Conservation (phyloP, 2,888 invertebrate genomes). For the Drosophila ustulata region DNA sequence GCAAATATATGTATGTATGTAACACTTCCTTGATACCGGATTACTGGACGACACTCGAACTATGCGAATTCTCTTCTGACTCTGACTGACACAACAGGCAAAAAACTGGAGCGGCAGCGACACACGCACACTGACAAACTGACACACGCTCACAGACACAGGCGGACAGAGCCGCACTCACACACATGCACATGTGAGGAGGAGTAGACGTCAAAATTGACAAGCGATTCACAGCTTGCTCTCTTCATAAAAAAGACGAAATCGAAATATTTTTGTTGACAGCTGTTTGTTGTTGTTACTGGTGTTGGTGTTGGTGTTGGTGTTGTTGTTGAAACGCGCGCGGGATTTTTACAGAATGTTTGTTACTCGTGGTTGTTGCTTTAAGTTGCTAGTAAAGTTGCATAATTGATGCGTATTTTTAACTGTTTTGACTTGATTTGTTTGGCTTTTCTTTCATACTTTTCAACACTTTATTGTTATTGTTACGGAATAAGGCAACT, state of each 20-base stretch:
- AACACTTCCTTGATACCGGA: constrained; percentile 24
- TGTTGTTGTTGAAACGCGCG: constrained; percentile 44
- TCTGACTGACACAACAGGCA: constrained; percentile 37
- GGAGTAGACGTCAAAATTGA: constrained; percentile 53
- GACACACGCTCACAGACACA: constrained; percentile 29
- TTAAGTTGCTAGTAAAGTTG: constrained; percentile 45
- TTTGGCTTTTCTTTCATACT: constrained; percentile 19
- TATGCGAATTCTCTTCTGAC: constrained; percentile 18
- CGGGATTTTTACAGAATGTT: constrained; percentile 53
- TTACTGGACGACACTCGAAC: constrained; percentile 22
- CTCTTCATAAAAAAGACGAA: constrained; percentile 27
- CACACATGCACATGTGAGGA: constrained; percentile 27
- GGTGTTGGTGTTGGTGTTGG: constrained; percentile 5
- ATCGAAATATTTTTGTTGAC: constrained; percentile 40
- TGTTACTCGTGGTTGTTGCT: constrained; percentile 9
- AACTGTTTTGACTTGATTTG: constrained; percentile 24
- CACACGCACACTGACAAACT: constrained; percentile 39
- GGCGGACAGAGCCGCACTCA: constrained; percentile 22
- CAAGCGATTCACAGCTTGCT: constrained; percentile 36
- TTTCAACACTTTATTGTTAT: constrained; percentile 38
- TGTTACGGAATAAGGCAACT: constrained; percentile 51
- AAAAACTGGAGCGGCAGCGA: constrained; percentile 30
- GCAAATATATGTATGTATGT: constrained; percentile 28
- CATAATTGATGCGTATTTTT: constrained; percentile 45
- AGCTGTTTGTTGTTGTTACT: constrained; percentile 41